Evolutionary conservation across 2,888 invertebrate species (phyloP).

Genomic region (Meganola albula): DNA sequence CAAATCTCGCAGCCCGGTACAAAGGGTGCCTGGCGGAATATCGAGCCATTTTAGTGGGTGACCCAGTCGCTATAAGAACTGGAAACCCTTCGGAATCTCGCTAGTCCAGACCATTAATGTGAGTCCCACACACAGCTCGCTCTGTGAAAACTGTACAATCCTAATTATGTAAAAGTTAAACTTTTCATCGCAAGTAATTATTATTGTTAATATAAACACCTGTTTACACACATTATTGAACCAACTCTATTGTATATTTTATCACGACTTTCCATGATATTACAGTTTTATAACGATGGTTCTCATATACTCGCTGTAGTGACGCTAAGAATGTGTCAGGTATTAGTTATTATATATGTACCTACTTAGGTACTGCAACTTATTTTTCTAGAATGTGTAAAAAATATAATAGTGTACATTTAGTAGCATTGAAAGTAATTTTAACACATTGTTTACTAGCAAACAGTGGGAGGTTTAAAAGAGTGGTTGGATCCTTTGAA

Average conservation of each 20-base stretch:
- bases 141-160: no score
- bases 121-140: no score
- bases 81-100: no score
- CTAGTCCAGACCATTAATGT: no score
- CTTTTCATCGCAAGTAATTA: constrained; percentile 7
- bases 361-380: constrained; percentile 2
- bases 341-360: not conserved
- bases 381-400: constrained; percentile 20
- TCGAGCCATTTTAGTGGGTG: no score
- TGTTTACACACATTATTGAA: constrained; percentile 33
- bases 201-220: constrained; percentile 25
- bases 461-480: constrained; percentile 45
- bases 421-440: constrained; percentile 15
- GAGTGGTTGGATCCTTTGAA: constrained; percentile 52
- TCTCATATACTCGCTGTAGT: not conserved
- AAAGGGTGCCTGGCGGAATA: no score
- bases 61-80: no score
- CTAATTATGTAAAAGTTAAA: constrained; percentile 17
- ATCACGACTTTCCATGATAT: constrained; percentile 43
- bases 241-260: constrained; percentile 28
- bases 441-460: constrained; percentile 24
- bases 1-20: no score
- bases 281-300: constrained; percentile 17
- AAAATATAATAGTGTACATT: constrained; percentile 15
- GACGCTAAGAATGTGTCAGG: not conserved